phyloP scores from a whole-genome alignment of 2,113 vertebrate genomes.

The Caretta caretta region DNA sequence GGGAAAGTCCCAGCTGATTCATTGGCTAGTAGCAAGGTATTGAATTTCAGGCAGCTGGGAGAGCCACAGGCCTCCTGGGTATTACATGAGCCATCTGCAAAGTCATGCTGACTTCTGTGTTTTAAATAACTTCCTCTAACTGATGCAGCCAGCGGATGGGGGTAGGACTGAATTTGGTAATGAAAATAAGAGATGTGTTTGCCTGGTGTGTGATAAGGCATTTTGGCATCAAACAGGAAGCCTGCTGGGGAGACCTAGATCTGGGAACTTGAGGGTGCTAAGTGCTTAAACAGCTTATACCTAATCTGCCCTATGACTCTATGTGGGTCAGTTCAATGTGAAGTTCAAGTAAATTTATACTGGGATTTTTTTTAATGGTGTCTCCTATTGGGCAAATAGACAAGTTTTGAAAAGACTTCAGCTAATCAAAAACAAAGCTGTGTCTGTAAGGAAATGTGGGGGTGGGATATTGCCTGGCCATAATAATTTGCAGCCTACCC shows the following conservation, averaged over 20 bases:
- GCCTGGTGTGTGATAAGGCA: rapidly evolving
- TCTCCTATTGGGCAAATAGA: too few species aligned
- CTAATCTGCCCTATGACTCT: rapidly evolving
- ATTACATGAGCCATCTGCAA: rapidly evolving
- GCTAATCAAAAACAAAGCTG: too few species aligned
- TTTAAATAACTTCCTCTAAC: background rate
- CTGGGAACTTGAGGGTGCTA: background rate
- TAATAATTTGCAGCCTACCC: too few species aligned
- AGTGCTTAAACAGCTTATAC: background rate
- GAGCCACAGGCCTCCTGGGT: background rate
- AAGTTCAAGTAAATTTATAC: too few species aligned
- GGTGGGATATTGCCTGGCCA: too few species aligned
- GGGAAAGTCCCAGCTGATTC: background rate
- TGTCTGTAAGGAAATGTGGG: too few species aligned
- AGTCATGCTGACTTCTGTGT: rapidly evolving
- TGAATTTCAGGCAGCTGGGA: rapidly evolving
- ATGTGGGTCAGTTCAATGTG: too few species aligned
- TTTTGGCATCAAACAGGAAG: background rate
- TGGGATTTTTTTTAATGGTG: too few species aligned
- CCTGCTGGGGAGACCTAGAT: rapidly evolving
- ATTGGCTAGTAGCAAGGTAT: rapidly evolving
- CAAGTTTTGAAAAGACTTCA: too few species aligned
- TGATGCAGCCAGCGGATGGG: background rate
- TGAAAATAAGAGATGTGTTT: background rate
- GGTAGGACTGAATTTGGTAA: background rate